Conservation (phyloP, 2,113 vertebrate species). For the Siphamia tubifer region DNA sequence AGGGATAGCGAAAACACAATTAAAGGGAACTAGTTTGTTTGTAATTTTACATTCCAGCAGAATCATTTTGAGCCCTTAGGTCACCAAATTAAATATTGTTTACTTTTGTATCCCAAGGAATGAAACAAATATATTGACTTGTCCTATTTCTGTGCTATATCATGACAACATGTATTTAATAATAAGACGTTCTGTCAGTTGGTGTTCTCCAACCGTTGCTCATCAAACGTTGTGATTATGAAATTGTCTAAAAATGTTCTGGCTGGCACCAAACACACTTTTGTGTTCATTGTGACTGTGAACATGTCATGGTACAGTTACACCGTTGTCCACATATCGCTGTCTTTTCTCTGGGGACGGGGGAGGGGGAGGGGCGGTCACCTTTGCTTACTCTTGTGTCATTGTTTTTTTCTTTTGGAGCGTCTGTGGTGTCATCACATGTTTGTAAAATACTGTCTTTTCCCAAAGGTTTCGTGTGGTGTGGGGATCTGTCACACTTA, state of each 20-base stretch:
- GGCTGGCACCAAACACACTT: slow-evolving; percentile 26
- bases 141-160: slow-evolving; percentile 31
- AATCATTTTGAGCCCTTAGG: slow-evolving; percentile 42
- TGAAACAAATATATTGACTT: background rate
- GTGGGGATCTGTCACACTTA: slow-evolving; percentile 53
- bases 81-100: slow-evolving; percentile 64
- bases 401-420: slow-evolving; percentile 24
- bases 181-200: slow-evolving; percentile 13
- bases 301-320: background rate
- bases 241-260: slow-evolving; percentile 5
- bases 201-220: slow-evolving; percentile 40
- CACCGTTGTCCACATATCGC: slow-evolving; percentile 11
- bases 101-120: slow-evolving; percentile 60
- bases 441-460: slow-evolving; percentile 41
- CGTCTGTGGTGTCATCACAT: slow-evolving; percentile 5
- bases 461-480: slow-evolving; percentile 72
- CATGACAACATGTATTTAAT: slow-evolving; percentile 13
- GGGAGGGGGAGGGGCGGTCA: background rate
- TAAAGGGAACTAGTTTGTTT: slow-evolving; percentile 71
- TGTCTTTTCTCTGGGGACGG: background rate
- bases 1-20: slow-evolving; percentile 80
- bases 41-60: slow-evolving; percentile 66
- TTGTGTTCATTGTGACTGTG: slow-evolving; percentile 2
- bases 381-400: slow-evolving; percentile 19
- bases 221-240: background rate